These are phyloP conservation scores for Zosterops hypoxanthus DNA, from an alignment of 2,113 vertebrate species.

Conservation along the genomic window DNA sequence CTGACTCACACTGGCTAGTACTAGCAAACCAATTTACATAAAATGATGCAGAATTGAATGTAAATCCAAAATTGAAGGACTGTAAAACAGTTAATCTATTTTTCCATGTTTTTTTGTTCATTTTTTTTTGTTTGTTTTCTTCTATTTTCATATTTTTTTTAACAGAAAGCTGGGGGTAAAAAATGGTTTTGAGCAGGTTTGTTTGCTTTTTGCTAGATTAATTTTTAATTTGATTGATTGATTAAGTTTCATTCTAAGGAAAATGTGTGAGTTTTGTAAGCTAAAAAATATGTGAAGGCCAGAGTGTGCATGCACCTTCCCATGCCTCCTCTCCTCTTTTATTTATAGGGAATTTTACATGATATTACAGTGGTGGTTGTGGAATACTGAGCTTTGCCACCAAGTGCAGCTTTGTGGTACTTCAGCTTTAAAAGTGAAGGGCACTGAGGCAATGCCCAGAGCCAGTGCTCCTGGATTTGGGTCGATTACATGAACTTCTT, in stretches of 20 bases:
- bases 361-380: not conserved
- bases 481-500: not conserved
- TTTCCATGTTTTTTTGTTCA: not conserved
- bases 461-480: not conserved
- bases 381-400: not conserved
- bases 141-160: not conserved
- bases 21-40: not conserved
- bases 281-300: not conserved
- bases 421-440: not conserved
- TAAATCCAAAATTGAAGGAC: not conserved
- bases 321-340: not conserved
- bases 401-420: not conserved
- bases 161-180: not conserved
- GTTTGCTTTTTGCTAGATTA: not conserved
- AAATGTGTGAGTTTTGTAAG: not conserved
- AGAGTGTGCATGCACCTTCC: not conserved
- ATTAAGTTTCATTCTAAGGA: not conserved
- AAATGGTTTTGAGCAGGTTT: not conserved
- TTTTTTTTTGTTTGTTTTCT: rapidly evolving
- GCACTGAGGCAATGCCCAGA: not conserved
- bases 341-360: not conserved
- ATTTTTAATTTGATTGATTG: not conserved
- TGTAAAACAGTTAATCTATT: not conserved
- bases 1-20: not conserved
- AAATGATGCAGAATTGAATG: not conserved